Evolutionary conservation across 2,888 invertebrate genomes (phyloP), one percentile per base, ranked within the genome.

Genomic region (Helicoverpa assulta): DNA sequence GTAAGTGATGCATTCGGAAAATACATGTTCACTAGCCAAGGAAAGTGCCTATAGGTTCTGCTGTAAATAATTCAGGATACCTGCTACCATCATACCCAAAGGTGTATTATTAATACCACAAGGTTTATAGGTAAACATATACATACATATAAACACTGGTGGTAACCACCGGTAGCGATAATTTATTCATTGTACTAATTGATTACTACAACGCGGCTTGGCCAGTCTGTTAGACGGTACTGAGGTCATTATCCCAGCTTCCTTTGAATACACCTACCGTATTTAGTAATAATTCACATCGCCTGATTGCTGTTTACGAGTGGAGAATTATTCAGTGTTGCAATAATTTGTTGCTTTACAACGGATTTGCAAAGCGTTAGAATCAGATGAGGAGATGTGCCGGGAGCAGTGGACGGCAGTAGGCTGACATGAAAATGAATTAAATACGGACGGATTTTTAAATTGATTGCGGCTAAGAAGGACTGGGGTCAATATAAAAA

Each of bases 121-220:
- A 54, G 21, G 12, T 59, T 52, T 51, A 65, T 65, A 26, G 1
- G 26, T 26, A 21, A 2, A 2, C 2, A 21, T 26, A 26, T 4
- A 26, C 4, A 26, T 26, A 26, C 26, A 55, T 53, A 69, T 56
- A 62, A 61, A 62, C 21, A 21, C 55, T 14, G 50, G 43, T 50
- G 40, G 50, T 26, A 63, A 66, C 58, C 43, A 60, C 16, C 26
- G 51, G 61, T 29, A 50, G 60, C 70, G 51, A 75, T 77, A 18
- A 80, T 67, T 80, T 77, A 77, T 77, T 77, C 80, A 63, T 62
- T 53, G 50, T 33, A 8, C 58, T 80, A 80, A 80, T 81, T 81
- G 68, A 81, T 71, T 64, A 74, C 64, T 66, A 64, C 63, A 63
- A 58, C 53, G 8, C n/a, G 37, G 54, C 59, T 78, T 81, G 71